Evolutionary conservation across 2,113 vertebrate species (phyloP).

Genomic region (Xiphophorus couchianus): DNA sequence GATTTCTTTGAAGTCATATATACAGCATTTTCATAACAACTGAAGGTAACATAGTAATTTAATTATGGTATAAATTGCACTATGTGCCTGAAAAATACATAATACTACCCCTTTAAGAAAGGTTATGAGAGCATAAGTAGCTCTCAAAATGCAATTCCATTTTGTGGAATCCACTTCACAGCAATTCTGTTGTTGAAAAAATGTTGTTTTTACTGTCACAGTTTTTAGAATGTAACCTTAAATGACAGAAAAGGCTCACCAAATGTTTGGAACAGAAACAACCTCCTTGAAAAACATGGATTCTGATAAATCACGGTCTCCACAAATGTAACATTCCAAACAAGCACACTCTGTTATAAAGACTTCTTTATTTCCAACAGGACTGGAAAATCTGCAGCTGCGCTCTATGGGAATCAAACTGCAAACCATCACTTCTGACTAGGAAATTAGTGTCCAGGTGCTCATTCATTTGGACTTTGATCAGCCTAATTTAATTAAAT

Average conservation of each 20-base stretch:
- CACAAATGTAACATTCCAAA: slow-evolving; percentile 41
- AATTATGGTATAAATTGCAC: too few relatives aligned
- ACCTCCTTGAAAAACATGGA: slow-evolving; percentile 21
- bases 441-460: slow-evolving; percentile 51
- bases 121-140: neutral
- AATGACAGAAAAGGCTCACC: slow-evolving; percentile 35
- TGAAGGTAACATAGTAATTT: too few relatives aligned
- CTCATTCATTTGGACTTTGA: slow-evolving; percentile 39
- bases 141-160: neutral
- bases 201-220: slow-evolving; percentile 20
- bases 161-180: neutral
- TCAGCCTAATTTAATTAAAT: slow-evolving; percentile 27
- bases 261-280: slow-evolving; percentile 29
- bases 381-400: slow-evolving; percentile 54
- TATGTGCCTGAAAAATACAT: too few relatives aligned
- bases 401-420: slow-evolving; percentile 46
- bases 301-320: slow-evolving; percentile 50
- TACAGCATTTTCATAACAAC: too few relatives aligned
- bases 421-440: slow-evolving; percentile 41
- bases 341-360: slow-evolving; percentile 19
- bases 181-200: neutral
- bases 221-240: slow-evolving; percentile 31
- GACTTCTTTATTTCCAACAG: slow-evolving; percentile 50
- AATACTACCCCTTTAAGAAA: neutral
- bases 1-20: too few relatives aligned